Percentiles rank a stretch among this genome's conserved stretches.
phyloP scores from a whole-genome alignment of 2,113 vertebrate species.

The Cricetomys ansorgei region DNA sequence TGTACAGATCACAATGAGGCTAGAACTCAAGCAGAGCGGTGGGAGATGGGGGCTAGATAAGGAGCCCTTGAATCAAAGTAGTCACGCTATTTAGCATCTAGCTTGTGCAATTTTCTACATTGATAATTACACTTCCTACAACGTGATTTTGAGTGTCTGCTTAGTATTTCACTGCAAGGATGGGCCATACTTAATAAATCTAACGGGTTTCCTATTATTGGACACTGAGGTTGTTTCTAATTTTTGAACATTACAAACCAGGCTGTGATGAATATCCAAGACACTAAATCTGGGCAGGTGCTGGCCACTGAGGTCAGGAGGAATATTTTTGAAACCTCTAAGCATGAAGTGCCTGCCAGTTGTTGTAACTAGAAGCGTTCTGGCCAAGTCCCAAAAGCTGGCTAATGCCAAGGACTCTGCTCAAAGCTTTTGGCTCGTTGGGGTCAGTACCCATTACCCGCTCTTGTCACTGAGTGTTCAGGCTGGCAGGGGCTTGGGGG shows the following conservation, averaged over 20 bases:
- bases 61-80: not conserved
- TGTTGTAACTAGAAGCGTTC: constrained; percentile 63
- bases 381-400: constrained; percentile 59
- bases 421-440: not conserved
- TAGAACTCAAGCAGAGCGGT: not conserved
- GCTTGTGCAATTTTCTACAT: not conserved
- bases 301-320: constrained; percentile 54
- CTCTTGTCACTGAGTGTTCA: constrained; percentile 23
- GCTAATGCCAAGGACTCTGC: not conserved
- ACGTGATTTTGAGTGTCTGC: not conserved
- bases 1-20: not conserved
- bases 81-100: not conserved
- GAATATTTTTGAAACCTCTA: constrained; percentile 58
- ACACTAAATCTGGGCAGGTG: constrained; percentile 32
- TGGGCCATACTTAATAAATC: constrained; percentile 20
- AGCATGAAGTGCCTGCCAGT: constrained; percentile 35
- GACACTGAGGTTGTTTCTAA: constrained; percentile 41
- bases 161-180: constrained; percentile 33
- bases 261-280: constrained; percentile 48
- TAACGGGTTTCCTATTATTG: constrained; percentile 49
- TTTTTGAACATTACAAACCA: constrained; percentile 30
- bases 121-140: constrained; percentile 28
- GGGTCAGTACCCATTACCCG: constrained; percentile 43
- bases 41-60: not conserved
- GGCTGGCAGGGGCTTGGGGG: not conserved